Conservation (phyloP, 1,140 invertebrate genomes). For the Drosophila sucinea region DNA sequence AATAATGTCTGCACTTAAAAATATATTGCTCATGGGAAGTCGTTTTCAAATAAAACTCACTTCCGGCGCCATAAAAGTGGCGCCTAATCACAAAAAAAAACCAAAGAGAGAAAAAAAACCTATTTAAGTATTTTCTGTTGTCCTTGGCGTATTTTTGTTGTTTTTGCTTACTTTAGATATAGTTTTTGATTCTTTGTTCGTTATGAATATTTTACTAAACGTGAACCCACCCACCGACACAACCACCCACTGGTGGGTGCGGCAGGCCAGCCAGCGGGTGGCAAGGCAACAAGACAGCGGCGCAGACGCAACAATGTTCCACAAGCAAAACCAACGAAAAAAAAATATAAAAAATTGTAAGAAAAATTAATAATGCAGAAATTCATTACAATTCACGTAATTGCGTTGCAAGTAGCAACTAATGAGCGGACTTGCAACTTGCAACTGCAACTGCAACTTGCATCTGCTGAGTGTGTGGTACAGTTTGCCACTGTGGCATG, state of each 20-base stretch:
- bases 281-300: not conserved
- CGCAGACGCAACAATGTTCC: constrained; percentile 45
- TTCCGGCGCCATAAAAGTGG: constrained; percentile 11
- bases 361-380: constrained; percentile 27
- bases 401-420: constrained; percentile 10
- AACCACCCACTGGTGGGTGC: not conserved
- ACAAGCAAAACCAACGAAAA: constrained; percentile 18
- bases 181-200: not conserved
- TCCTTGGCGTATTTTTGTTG: not conserved
- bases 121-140: not conserved
- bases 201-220: not conserved
- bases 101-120: not conserved
- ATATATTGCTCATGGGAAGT: constrained; percentile 4
- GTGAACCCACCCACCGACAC: not conserved
- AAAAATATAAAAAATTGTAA: constrained; percentile 12
- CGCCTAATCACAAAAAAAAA: constrained; percentile 6
- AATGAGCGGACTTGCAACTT: not conserved
- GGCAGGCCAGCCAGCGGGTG: not conserved
- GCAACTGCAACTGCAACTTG: not conserved
- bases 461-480: not conserved
- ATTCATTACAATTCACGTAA: constrained; percentile 30
- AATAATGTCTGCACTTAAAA: not conserved
- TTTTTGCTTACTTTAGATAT: not conserved
- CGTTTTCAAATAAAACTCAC: constrained; percentile 4
- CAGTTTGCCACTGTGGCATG: not conserved